phyloP scores from a whole-genome alignment of 2,888 invertebrate species.

The Parnassius apollo region DNA sequence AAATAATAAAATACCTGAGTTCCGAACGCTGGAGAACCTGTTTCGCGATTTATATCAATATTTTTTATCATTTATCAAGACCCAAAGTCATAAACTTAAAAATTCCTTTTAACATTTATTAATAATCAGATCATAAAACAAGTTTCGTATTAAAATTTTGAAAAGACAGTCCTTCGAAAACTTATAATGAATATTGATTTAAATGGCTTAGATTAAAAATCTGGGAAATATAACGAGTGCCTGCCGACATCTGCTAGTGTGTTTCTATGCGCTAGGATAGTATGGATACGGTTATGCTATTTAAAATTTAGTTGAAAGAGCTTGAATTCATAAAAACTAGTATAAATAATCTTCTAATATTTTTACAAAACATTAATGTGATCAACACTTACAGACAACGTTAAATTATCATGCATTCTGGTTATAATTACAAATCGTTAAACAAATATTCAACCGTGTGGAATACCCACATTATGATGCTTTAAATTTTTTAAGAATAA shows the following conservation, averaged over 20 bases:
- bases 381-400: too few species aligned
- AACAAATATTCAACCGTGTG: background rate
- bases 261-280: slow-evolving; percentile 35
- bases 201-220: slow-evolving; percentile 77
- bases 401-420: too few species aligned
- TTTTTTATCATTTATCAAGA: slow-evolving; percentile 68
- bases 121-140: slow-evolving; percentile 77
- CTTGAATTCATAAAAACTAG: too few species aligned
- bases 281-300: slow-evolving; percentile 46
- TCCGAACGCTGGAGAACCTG: slow-evolving; percentile 34
- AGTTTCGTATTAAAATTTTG: slow-evolving; percentile 59
- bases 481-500: slow-evolving; percentile 75
- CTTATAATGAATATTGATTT: slow-evolving; percentile 80
- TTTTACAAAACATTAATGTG: too few species aligned
- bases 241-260: slow-evolving; percentile 56
- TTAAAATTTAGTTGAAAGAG: slow-evolving; percentile 19
- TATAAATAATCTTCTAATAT: too few species aligned
- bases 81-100: slow-evolving; percentile 67
- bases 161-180: slow-evolving; percentile 76
- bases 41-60: slow-evolving; percentile 49
- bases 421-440: too few species aligned
- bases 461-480: slow-evolving; percentile 50
- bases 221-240: slow-evolving; percentile 75
- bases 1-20: slow-evolving; percentile 16
- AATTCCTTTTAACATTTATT: slow-evolving; percentile 56